Evolutionary conservation across 2,888 invertebrate species (phyloP).

Genomic region (Lasius fuliginosus): DNA sequence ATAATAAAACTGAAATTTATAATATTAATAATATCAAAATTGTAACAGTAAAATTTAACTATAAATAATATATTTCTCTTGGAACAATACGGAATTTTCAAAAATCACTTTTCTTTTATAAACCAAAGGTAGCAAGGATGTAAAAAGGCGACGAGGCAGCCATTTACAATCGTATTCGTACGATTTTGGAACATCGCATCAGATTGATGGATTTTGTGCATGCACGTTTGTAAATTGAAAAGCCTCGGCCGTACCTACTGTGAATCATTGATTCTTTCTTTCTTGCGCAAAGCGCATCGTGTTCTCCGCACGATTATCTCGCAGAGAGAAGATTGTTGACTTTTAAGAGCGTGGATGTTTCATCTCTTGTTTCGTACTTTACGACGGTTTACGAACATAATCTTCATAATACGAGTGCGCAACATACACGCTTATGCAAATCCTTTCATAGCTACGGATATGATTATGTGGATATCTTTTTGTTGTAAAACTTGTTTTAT

Average conservation of each 20-base stretch:
- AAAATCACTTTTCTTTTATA: constrained; percentile 1
- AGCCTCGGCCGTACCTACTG: not conserved
- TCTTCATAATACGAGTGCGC: not conserved
- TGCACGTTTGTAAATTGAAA: constrained; percentile 33
- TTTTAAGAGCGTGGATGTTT: not conserved
- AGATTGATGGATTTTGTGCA: not conserved
- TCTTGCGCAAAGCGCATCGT: not conserved
- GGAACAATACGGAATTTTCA: not conserved
- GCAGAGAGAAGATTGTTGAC: constrained; percentile 8
- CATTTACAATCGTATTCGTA: not conserved
- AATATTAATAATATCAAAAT: not conserved
- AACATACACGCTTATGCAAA: not conserved
- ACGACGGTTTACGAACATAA: not conserved
- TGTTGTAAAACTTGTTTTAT: not conserved
- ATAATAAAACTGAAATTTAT: no score
- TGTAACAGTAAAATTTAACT: not conserved
- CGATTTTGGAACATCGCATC: not conserved
- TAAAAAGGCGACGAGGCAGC: not conserved
- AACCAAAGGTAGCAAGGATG: not conserved
- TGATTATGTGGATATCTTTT: not conserved
- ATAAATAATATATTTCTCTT: not conserved
- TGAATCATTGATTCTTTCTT: not conserved
- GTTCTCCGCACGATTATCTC: not conserved
- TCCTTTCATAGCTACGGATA: not conserved
- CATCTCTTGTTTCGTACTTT: not conserved